Evolutionary conservation across 1,140 invertebrate species (phyloP).

Genomic region (Nylanderia fulva): DNA sequence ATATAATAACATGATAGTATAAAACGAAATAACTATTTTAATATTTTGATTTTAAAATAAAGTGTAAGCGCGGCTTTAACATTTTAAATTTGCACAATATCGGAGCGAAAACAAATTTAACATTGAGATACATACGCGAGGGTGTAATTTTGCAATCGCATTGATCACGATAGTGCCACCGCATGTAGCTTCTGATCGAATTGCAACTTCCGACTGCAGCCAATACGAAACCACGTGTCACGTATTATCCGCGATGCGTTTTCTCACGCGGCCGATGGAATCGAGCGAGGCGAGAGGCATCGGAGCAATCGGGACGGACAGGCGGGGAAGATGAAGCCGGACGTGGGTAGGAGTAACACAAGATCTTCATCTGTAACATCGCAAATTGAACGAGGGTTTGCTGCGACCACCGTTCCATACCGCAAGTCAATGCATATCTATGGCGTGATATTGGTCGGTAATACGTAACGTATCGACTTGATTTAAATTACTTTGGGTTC

Average conservation of each 20-base stretch:
- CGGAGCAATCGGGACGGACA: constrained; percentile 61
- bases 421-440: constrained; percentile 82
- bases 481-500: constrained; percentile 71
- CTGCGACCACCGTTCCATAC: constrained; percentile 80
- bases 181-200: constrained; percentile 69
- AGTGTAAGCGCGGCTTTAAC: neutral
- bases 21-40: neutral
- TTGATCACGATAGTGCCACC: constrained; percentile 63
- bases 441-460: constrained; percentile 64
- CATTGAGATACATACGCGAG: constrained; percentile 10
- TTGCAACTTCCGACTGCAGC: constrained; percentile 59
- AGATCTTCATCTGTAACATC: constrained; percentile 81
- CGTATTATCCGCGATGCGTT: constrained; percentile 75
- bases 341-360: constrained; percentile 63
- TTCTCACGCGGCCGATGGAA: constrained; percentile 71
- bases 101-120: constrained; percentile 17
- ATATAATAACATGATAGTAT: no score
- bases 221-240: constrained; percentile 72
- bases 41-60: neutral
- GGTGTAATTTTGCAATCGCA: constrained; percentile 46
- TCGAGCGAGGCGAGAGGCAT: constrained; percentile 60
- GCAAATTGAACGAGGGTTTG: constrained; percentile 82
- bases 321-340: constrained; percentile 41
- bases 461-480: constrained; percentile 69
- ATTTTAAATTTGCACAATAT: neutral